Conservation (phyloP, 1,140 invertebrate genomes). For the Halictus rubicundus region DNA sequence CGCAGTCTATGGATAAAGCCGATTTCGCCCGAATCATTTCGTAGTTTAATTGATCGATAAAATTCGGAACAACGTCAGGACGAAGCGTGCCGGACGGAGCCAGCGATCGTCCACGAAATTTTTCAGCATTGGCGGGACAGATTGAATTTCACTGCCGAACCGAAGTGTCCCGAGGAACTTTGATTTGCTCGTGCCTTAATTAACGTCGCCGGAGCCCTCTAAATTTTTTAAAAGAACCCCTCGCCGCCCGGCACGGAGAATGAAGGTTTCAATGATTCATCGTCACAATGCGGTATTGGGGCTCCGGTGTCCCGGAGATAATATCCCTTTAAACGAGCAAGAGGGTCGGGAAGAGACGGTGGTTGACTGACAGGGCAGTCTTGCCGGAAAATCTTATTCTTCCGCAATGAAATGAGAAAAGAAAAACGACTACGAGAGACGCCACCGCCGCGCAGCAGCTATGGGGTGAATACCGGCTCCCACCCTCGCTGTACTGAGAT, state of each 20-base stretch:
- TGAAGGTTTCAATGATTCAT: conserved; percentile 67
- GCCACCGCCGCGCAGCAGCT: too few relatives aligned
- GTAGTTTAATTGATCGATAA: not conserved
- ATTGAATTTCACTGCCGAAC: conserved; percentile 18
- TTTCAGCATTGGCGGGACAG: not conserved
- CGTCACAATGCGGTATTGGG: conserved; percentile 53
- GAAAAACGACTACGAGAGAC: conserved; percentile 23
- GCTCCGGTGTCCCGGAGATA: conserved; percentile 53
- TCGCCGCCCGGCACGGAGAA: not conserved
- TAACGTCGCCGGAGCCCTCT: conserved; percentile 44
- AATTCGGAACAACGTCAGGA: not conserved
- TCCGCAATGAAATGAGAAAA: conserved; percentile 34
- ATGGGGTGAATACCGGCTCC: conserved; percentile 13
- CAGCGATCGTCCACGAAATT: not conserved
- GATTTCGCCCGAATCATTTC: not conserved
- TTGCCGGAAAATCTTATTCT: conserved; percentile 56
- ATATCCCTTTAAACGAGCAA: conserved; percentile 59
- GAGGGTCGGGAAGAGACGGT: conserved; percentile 27
- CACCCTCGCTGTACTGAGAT: conserved; percentile 25
- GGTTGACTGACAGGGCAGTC: conserved; percentile 48
- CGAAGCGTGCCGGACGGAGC: too few relatives aligned
- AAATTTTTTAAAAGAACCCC: conserved; percentile 45
- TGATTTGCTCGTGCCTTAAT: conserved; percentile 51
- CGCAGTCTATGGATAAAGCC: too few relatives aligned
- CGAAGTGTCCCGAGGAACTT: not conserved